These are phyloP conservation scores for Mus spicilegus DNA, from an alignment of 2,113 vertebrate species.

Conservation along the genomic window DNA sequence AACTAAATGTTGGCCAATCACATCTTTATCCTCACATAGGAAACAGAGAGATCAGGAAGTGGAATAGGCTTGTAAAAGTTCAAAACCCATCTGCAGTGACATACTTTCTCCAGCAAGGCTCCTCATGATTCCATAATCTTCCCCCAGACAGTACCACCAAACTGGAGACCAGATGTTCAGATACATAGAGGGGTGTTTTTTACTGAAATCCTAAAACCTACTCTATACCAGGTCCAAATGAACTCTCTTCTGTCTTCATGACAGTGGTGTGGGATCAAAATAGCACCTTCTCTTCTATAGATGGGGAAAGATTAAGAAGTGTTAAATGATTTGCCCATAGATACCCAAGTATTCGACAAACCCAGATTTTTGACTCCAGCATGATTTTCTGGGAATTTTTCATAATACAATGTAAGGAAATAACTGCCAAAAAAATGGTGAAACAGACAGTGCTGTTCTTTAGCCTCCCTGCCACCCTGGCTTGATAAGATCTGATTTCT, in stretches of 20 bases:
- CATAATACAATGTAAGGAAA: background rate
- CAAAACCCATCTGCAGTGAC: background rate
- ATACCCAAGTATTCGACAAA: background rate
- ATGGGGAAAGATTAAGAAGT: background rate
- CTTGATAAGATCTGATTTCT: background rate
- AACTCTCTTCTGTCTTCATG: background rate
- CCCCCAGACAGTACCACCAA: background rate
- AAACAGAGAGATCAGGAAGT: background rate
- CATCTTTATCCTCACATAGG: background rate
- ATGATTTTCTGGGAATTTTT: slow-evolving; percentile 25
- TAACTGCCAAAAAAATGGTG: background rate
- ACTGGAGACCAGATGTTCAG: background rate
- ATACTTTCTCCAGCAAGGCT: background rate
- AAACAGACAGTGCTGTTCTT: background rate
- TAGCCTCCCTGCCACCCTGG: background rate
- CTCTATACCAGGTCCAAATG: background rate
- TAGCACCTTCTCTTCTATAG: background rate
- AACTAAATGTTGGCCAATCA: background rate
- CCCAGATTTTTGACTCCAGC: slow-evolving; percentile 4
- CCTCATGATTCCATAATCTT: background rate
- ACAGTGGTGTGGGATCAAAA: background rate
- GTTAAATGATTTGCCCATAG: background rate
- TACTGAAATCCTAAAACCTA: background rate
- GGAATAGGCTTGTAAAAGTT: background rate
- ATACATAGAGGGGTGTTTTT: background rate